Percentiles rank a stretch among this genome's conserved stretches.
These are phyloP conservation scores for Pachymerium ferrugineum DNA, from an alignment of 2,888 invertebrate species.

Conservation along the genomic window DNA sequence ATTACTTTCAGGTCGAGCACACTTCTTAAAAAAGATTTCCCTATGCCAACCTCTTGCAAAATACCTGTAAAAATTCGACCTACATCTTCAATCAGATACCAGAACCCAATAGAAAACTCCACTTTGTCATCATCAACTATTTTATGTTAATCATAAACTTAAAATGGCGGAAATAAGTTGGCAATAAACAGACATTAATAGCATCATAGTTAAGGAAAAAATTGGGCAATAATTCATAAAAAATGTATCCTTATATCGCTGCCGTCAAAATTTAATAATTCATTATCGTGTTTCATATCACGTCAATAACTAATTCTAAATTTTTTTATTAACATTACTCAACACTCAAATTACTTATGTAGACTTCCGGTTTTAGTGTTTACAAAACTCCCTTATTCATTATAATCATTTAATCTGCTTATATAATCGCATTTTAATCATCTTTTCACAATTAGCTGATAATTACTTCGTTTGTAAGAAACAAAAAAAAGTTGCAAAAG, in stretches of 20 bases:
- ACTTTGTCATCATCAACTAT: too few relatives aligned
- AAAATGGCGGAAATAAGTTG: neutral
- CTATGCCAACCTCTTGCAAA: too few relatives aligned
- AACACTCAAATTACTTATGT: too few relatives aligned
- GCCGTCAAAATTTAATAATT: neutral
- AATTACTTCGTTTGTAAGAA: neutral
- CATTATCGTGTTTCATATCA: too few relatives aligned
- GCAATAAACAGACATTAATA: neutral
- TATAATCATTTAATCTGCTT: neutral
- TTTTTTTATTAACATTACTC: too few relatives aligned
- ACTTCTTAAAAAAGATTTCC: too few relatives aligned
- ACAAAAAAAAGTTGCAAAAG: neutral
- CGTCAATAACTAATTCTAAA: too few relatives aligned
- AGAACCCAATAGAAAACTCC: neutral
- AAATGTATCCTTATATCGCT: neutral
- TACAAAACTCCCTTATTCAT: neutral
- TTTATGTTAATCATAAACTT: neutral
- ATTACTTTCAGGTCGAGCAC: neutral
- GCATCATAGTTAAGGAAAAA: neutral
- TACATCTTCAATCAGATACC: too few relatives aligned
- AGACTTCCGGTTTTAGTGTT: neutral
- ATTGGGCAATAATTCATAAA: neutral
- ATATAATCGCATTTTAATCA: conserved; percentile 4
- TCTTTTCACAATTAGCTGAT: conserved; percentile 10
- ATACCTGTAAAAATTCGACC: too few relatives aligned